Evolutionary conservation across 2,888 invertebrate genomes (phyloP).

Genomic region (Apodemia mormo): DNA sequence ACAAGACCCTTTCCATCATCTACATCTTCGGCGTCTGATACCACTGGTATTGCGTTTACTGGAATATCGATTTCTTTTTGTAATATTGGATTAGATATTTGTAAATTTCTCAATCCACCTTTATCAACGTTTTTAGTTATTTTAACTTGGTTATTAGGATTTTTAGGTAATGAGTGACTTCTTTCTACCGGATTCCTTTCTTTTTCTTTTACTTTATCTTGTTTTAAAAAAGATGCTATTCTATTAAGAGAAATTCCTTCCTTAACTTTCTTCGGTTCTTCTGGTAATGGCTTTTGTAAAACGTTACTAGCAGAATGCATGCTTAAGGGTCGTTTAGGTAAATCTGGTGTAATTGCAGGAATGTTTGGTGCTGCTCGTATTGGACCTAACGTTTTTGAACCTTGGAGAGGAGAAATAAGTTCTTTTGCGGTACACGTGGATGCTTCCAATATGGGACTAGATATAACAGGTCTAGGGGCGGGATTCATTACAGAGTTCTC

Average conservation of each 20-base stretch:
- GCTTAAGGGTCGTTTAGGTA: constrained; percentile 77
- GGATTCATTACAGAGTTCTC: constrained; percentile 76
- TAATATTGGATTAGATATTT: constrained; percentile 92
- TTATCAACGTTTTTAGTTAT: constrained; percentile 86
- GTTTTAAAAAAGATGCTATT: constrained; percentile 88
- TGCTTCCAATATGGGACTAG: constrained; percentile 90
- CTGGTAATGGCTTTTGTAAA: constrained; percentile 68
- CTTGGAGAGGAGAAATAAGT: constrained; percentile 83
- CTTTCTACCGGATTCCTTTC: constrained; percentile 74
- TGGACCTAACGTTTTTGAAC: constrained; percentile 83
- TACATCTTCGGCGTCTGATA: constrained; percentile 72
- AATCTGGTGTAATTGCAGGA: constrained; percentile 60
- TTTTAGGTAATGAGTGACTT: constrained; percentile 82
- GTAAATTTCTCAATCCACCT: constrained; percentile 86
- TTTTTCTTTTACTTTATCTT: constrained; percentile 79
- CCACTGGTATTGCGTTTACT: constrained; percentile 82
- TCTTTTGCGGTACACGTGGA: constrained; percentile 91
- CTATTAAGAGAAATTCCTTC: constrained; percentile 85
- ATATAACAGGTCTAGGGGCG: constrained; percentile 88
- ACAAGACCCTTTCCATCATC: constrained; percentile 83
- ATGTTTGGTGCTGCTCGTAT: constrained; percentile 82
- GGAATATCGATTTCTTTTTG: constrained; percentile 85
- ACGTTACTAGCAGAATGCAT: constrained; percentile 63
- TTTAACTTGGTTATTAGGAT: constrained; percentile 81
- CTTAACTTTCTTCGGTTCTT: constrained; percentile 79